Base-by-base conservation (phyloP, 2,797 vertebrate species). In the Eulemur mongoz region DNA sequence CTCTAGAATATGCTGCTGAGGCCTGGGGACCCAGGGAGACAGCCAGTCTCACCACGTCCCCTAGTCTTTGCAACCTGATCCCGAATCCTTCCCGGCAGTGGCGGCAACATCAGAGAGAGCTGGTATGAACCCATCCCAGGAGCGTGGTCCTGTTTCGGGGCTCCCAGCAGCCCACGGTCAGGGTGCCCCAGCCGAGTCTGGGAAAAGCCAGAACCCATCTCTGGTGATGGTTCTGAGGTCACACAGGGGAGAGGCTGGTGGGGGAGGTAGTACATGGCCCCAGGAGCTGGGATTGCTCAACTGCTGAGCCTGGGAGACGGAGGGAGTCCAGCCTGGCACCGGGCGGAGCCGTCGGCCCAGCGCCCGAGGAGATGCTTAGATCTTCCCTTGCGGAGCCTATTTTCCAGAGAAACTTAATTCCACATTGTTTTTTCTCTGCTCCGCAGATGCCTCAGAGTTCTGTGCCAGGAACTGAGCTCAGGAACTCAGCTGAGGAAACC, bases 351-450 rank as follows among this genome's bases (percentile, higher is more conserved):
- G 57, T 65, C 12, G 50, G 94, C 82, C 57, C 80, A 5, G 1
- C 0, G 23, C 91, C 91, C 61, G 15, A 40, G n/a, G 57, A 76
- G 91, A 61, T 0, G 86, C 80, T 97, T 52, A 89, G 97, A 63
- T 85, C 92, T 95, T 92, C 59, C 54, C 94, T 93, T 5, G 17
- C 2, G 5, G 38, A 83, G 94, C 38, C 93, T 92, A 30, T 84
- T 96, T 96, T 93, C 78, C 94, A 80, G 78, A 75, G 92, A 96
- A 97, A 97, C 87, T 67, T 38, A 88, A 96, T 95, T 85, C 92
- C 93, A 95, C 93, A 70, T 91, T 96, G 93, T 97, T 97, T 98
- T 95, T 84, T 96, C 72, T 96, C 67, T 54, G 85, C 69, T 88
- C 95, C 23, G 12, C 94, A 95, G 95, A 94, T 0, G 73, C 59